Evolutionary conservation across 2,797 vertebrate genomes (phyloP), one percentile per base, ranked within the genome.

Genomic region (Poecilia picta): DNA sequence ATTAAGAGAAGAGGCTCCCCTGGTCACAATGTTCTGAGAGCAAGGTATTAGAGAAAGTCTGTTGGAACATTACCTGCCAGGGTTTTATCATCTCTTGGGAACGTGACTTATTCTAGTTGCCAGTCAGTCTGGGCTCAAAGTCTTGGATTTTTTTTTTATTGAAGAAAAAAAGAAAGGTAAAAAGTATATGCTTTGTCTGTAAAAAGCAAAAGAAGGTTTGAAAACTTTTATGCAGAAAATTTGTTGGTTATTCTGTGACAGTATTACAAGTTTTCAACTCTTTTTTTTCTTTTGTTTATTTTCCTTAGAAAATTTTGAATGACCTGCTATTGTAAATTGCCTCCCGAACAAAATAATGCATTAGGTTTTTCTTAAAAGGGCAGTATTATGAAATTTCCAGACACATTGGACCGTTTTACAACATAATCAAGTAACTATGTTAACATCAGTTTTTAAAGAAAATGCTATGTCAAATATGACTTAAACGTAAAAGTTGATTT

Each of bases 1-100:
- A 92, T 91, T 88, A 90, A 79, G 88, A 89, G 79, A 87, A 91
- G 83, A 89, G 86, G 81, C 73, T 72, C 81, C 78, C 76, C 83
- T 68, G 70, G 79, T 57, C 83, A 73, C 84, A 70, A 76, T 87
- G 89, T 90, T 87, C 86, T 1, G 39, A 89, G 81, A n/a, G 20
- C 62, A 74, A 83, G 82, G 92, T 78, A 85, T 93, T 92, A 93
- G 80, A 83, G 83, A 94, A 92, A 89, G 92, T 92, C 84, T 90
- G 77, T 90, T 77, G 66, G 79, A 77, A 72, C 36, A 43, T 81
- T 80, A 87, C 75, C 79, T 77, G 81, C 66, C 57, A 68, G 59
- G 79, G 76, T 41, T 87, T 85, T 78, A 79, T 74, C 72, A 77
- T 74, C 70, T 51, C 47, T n/a, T 41, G 57, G 43, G 81, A 85